Conservation (phyloP, 2,888 invertebrate genomes). For the Folsomia manolachei region DNA sequence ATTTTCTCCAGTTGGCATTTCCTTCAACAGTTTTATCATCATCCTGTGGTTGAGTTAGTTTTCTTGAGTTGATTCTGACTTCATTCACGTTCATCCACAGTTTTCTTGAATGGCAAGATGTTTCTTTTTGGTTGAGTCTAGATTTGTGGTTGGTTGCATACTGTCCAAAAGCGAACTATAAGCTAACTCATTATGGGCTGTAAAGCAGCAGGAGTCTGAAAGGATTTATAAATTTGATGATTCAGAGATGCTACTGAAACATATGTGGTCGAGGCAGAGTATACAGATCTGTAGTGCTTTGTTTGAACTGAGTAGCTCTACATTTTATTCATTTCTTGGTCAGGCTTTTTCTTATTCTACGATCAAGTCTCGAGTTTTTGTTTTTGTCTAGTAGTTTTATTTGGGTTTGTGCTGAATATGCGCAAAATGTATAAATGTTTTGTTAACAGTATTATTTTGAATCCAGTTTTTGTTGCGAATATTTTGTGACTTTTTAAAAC, state of each 20-base stretch:
- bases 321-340: background rate
- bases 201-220: background rate
- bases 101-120: background rate
- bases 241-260: too few relatives aligned
- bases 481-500: too few relatives aligned
- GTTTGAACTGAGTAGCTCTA: background rate
- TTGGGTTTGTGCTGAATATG: too few relatives aligned
- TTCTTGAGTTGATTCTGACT: background rate
- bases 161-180: too few relatives aligned
- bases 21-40: background rate
- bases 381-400: too few relatives aligned
- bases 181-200: background rate
- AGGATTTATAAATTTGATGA: background rate
- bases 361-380: too few relatives aligned
- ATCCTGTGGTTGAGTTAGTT: background rate
- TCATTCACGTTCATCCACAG: background rate
- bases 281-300: too few relatives aligned
- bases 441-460: too few relatives aligned
- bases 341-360: background rate
- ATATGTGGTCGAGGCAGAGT: too few relatives aligned
- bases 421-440: too few relatives aligned
- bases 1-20: constrained; percentile 1
- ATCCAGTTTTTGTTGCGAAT: too few relatives aligned
- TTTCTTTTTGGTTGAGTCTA: background rate
- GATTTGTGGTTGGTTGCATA: background rate